Evolutionary conservation across 1,140 invertebrate species (phyloP).

Genomic region (Myzus persicae): DNA sequence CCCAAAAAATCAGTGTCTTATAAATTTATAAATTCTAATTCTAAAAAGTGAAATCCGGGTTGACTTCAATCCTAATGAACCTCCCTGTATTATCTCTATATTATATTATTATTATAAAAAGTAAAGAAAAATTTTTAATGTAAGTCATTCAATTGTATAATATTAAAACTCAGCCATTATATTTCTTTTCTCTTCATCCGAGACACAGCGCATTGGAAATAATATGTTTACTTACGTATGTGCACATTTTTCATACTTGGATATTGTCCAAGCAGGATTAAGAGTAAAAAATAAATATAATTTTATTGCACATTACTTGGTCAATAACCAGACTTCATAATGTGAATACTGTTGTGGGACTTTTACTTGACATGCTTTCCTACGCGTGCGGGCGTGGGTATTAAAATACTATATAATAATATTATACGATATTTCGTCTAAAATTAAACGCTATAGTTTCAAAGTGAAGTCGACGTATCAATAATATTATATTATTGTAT

Average conservation of each 20-base stretch:
- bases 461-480: background rate
- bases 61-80: too few relatives aligned
- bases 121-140: background rate
- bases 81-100: background rate
- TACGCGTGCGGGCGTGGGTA: conserved; percentile 27
- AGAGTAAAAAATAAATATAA: conserved; percentile 24
- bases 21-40: too few relatives aligned
- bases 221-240: background rate
- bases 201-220: background rate
- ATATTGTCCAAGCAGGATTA: conserved; percentile 22
- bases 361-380: conserved; percentile 43
- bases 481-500: background rate
- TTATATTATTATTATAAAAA: background rate
- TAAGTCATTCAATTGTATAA: background rate
- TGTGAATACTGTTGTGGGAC: conserved; percentile 11
- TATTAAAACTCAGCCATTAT: background rate
- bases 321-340: conserved; percentile 41
- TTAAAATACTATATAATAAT: conserved; percentile 2
- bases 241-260: conserved; percentile 13
- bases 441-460: background rate
- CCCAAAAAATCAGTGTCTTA: too few relatives aligned
- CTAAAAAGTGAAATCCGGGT: too few relatives aligned
- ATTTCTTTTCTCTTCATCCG: background rate
- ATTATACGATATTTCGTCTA: background rate
- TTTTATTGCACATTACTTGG: conserved; percentile 33